Percentiles rank a stretch among this genome's conserved stretches.
Evolutionary conservation across 30 jellyfish, hydroid and myxozoan species (phyloP).

Genomic region (Aurelia aurita): DNA sequence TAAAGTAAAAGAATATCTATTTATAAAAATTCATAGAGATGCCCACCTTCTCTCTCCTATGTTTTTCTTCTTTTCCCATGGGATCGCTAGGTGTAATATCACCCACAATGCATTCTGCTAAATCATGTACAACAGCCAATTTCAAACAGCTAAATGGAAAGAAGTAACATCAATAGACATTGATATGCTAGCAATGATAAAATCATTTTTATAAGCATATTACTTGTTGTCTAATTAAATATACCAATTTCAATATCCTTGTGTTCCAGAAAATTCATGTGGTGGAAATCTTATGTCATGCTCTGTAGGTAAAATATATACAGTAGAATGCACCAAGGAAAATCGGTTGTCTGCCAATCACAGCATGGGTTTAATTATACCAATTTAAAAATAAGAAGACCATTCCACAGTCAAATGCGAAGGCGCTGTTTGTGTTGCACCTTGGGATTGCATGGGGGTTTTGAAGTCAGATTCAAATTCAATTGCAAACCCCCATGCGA

Average conservation of each 20-base stretch:
- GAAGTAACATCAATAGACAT: not conserved
- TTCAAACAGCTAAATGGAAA: slow-evolving; percentile 66
- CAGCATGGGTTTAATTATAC: not conserved
- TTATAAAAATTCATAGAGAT: no score
- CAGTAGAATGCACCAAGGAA: no score
- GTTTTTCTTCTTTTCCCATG: slow-evolving; percentile 80
- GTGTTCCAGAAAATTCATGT: no score
- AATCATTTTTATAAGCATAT: no score
- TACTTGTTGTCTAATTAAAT: no score
- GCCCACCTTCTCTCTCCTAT: slow-evolving; percentile 72
- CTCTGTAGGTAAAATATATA: not conserved
- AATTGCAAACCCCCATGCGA: no score
- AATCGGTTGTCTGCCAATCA: not conserved
- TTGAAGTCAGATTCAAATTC: no score
- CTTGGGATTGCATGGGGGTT: no score
- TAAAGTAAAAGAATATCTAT: no score
- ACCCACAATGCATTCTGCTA: slow-evolving; percentile 96
- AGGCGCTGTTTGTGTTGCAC: not conserved
- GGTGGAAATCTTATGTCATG: not conserved
- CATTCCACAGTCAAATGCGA: not conserved
- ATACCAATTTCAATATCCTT: no score
- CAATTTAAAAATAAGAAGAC: no score
- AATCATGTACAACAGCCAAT: slow-evolving; percentile 92
- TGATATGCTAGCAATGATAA: no score
- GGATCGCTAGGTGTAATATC: slow-evolving; percentile 93